Evolutionary conservation across 1,140 invertebrate genomes (phyloP).

Genomic region (Scaptodrosophila lebanonensis): DNA sequence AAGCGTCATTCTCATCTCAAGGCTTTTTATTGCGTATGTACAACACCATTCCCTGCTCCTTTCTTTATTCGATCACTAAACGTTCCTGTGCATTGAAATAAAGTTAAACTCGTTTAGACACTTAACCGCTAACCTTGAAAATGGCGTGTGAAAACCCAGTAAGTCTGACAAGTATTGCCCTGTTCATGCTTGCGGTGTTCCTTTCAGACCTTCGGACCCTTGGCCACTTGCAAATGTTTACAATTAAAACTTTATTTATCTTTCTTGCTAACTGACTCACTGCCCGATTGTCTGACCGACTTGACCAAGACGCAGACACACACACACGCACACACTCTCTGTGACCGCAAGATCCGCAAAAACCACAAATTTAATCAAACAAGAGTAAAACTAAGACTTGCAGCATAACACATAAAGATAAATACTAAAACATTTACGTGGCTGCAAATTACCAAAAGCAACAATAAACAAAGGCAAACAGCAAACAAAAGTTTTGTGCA

Average conservation of each 20-base stretch:
- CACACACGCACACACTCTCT: not conserved
- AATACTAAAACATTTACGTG: conserved; percentile 22
- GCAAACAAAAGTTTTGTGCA: conserved; percentile 42
- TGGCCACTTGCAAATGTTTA: conserved; percentile 24
- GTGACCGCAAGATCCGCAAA: conserved; percentile 1
- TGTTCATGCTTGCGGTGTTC: not conserved
- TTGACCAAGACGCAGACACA: not conserved
- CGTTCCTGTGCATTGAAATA: no score
- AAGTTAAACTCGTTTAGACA: no score
- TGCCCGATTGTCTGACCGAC: not conserved
- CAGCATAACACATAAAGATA: conserved; percentile 1
- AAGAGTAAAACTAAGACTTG: conserved; percentile 28
- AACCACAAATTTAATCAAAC: conserved; percentile 60
- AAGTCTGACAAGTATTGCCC: no score
- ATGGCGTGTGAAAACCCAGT: no score
- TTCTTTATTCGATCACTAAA: no score
- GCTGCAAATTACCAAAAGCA: conserved; percentile 34
- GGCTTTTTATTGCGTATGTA: no score
- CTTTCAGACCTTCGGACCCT: no score
- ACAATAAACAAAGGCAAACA: conserved; percentile 14
- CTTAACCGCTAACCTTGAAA: conserved; percentile 17
- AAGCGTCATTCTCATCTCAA: no score
- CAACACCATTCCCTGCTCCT: no score
- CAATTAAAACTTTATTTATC: conserved; percentile 64
- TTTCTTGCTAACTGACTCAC: conserved; percentile 23